These are phyloP conservation scores for Tetragonula clypearis DNA, from an alignment of 1,140 invertebrate genomes.

Conservation along the genomic window DNA sequence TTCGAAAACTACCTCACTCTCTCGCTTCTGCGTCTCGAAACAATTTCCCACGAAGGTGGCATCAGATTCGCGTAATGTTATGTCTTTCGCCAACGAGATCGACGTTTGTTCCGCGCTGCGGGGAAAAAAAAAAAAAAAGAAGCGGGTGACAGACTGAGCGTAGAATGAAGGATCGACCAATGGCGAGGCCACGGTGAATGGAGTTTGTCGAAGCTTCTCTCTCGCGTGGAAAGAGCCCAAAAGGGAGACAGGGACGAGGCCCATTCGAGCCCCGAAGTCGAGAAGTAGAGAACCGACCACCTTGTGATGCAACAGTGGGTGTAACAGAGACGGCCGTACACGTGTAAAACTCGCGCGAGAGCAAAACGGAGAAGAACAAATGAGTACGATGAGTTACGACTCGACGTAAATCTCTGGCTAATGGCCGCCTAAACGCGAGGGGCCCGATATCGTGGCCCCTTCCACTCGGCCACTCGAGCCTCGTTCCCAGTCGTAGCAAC, in stretches of 20 bases:
- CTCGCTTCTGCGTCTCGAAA: neutral
- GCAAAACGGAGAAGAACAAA: slow-evolving; percentile 72
- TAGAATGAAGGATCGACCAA: slow-evolving; percentile 65
- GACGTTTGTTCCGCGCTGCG: neutral
- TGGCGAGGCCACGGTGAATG: slow-evolving; percentile 65
- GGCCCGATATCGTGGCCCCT: slow-evolving; percentile 70
- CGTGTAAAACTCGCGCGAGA: slow-evolving; percentile 6
- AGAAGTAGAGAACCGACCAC: neutral
- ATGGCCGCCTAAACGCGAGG: slow-evolving; percentile 82
- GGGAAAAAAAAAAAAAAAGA: slow-evolving; percentile 23
- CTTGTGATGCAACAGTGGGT: slow-evolving; percentile 29
- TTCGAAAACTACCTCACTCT: no score
- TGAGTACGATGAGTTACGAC: slow-evolving; percentile 82
- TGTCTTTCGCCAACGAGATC: neutral
- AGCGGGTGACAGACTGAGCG: slow-evolving; percentile 43
- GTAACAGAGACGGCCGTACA: slow-evolving; percentile 4
- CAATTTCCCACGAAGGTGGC: neutral
- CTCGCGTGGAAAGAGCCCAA: slow-evolving; percentile 50
- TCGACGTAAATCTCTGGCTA: slow-evolving; percentile 81
- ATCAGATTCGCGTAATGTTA: neutral
- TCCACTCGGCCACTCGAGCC: slow-evolving; percentile 11
- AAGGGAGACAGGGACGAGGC: slow-evolving; percentile 14
- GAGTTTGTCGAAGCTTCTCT: slow-evolving; percentile 59
- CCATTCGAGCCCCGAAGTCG: neutral
- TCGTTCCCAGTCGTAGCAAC: slow-evolving; percentile 4